phyloP scores from a whole-genome alignment of 1,140 invertebrate species.

The Hermetia illucens region DNA sequence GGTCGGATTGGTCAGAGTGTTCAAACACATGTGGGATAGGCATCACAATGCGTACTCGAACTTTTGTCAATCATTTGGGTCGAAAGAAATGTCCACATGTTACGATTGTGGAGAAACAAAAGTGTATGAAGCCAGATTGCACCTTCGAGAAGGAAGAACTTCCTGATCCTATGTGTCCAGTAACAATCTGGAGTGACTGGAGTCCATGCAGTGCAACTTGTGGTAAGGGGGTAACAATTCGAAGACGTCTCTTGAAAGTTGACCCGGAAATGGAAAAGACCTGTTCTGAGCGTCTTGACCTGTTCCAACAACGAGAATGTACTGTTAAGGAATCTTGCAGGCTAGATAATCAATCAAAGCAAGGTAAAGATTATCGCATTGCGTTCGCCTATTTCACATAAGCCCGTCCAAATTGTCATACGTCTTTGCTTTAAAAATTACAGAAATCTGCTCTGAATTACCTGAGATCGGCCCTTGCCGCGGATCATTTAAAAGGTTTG shows the following conservation, averaged over 20 bases:
- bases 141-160: slow-evolving; percentile 35
- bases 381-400: not conserved
- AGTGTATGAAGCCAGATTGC: slow-evolving; percentile 57
- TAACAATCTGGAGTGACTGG: slow-evolving; percentile 59
- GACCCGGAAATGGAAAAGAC: slow-evolving; percentile 39
- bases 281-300: slow-evolving; percentile 43
- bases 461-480: slow-evolving; percentile 65
- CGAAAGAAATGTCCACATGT: slow-evolving; percentile 64
- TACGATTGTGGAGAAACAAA: slow-evolving; percentile 51
- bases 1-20: slow-evolving; percentile 70
- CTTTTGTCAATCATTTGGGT: slow-evolving; percentile 56
- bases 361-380: slow-evolving; percentile 33
- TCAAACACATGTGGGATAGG: slow-evolving; percentile 71
- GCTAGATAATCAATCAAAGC: slow-evolving; percentile 57
- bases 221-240: slow-evolving; percentile 50
- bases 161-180: slow-evolving; percentile 43
- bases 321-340: slow-evolving; percentile 47
- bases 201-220: slow-evolving; percentile 53
- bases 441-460: slow-evolving; percentile 63
- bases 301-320: slow-evolving; percentile 50
- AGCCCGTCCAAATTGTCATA: not conserved
- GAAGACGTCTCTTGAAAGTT: slow-evolving; percentile 52
- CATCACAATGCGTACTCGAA: slow-evolving; percentile 52
- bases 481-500: slow-evolving; percentile 67
- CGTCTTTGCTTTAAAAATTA: slow-evolving; percentile 11